These are phyloP conservation scores for Diadumene lineata DNA, from an alignment of 92 coral and sea anemone species.

Conservation along the genomic window DNA sequence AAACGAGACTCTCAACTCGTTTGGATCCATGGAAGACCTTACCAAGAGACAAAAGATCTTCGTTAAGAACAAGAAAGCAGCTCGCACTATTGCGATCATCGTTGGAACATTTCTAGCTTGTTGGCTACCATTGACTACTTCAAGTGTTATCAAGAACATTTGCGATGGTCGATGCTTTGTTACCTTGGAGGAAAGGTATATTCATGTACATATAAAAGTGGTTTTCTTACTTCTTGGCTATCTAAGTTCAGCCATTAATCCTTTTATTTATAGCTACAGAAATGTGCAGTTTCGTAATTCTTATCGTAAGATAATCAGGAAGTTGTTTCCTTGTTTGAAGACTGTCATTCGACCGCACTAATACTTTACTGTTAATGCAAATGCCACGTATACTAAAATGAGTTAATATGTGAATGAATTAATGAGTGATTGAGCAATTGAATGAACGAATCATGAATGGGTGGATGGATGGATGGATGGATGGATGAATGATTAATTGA, in stretches of 20 bases:
- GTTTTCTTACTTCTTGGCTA: constrained; percentile 42
- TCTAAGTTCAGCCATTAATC: constrained; percentile 54
- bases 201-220: not conserved
- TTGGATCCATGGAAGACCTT: constrained; percentile 17
- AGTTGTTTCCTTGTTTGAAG: constrained; percentile 21
- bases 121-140: constrained; percentile 54
- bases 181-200: not conserved
- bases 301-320: constrained; percentile 25
- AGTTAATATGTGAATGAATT: not conserved
- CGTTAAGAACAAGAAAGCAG: constrained; percentile 51
- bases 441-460: not conserved
- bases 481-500: not conserved
- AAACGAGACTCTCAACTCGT: constrained; percentile 9
- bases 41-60: constrained; percentile 27
- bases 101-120: constrained; percentile 52
- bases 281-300: constrained; percentile 47
- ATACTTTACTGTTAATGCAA: not conserved
- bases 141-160: constrained; percentile 44
- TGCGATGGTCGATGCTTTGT: not conserved
- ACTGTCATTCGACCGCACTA: constrained; percentile 26
- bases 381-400: not conserved
- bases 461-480: not conserved
- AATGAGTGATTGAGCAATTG: not conserved
- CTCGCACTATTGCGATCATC: constrained; percentile 54
- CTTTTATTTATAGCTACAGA: constrained; percentile 41